These are phyloP conservation scores for Drosophila subquinaria DNA, from an alignment of 2,888 invertebrate genomes.

Conservation along the genomic window DNA sequence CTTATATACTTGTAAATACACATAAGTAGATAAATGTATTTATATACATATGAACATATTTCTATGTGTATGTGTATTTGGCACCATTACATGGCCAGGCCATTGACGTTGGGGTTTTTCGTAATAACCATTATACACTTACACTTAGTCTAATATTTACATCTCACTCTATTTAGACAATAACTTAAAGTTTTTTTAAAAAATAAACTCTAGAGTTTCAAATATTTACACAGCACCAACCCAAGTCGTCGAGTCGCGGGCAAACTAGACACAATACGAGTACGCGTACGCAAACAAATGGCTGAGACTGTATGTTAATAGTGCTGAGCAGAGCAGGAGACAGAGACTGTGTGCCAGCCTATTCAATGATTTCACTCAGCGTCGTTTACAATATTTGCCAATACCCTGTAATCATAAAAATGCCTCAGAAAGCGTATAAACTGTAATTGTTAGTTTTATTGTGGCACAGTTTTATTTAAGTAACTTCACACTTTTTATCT, in stretches of 20 bases:
- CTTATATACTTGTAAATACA: slow-evolving; percentile 22
- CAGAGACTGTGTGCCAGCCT: slow-evolving; percentile 11
- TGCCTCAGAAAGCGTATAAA: not conserved
- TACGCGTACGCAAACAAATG: slow-evolving; percentile 53
- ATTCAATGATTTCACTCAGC: slow-evolving; percentile 45
- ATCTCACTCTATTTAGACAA: slow-evolving; percentile 72
- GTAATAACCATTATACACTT: slow-evolving; percentile 50
- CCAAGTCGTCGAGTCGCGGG: slow-evolving; percentile 43
- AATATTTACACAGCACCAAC: slow-evolving; percentile 60
- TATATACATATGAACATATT: not conserved
- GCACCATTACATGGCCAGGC: slow-evolving; percentile 48
- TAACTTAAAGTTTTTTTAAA: slow-evolving; percentile 63
- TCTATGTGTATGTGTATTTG: slow-evolving; percentile 7
- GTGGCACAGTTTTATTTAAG: not conserved
- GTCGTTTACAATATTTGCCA: slow-evolving; percentile 51
- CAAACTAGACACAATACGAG: slow-evolving; percentile 48
- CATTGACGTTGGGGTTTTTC: slow-evolving; percentile 46
- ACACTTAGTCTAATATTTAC: slow-evolving; percentile 64
- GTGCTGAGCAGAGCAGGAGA: slow-evolving; percentile 1
- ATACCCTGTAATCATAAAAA: slow-evolving; percentile 22
- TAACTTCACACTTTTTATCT: not conserved
- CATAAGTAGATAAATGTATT: slow-evolving; percentile 3
- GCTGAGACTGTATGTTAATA: slow-evolving; percentile 42
- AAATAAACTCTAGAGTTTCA: slow-evolving; percentile 47
- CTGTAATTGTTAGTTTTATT: not conserved